Base-by-base conservation (phyloP, 2,888 invertebrate genomes). In the Psococerastis gibbosa region DNA sequence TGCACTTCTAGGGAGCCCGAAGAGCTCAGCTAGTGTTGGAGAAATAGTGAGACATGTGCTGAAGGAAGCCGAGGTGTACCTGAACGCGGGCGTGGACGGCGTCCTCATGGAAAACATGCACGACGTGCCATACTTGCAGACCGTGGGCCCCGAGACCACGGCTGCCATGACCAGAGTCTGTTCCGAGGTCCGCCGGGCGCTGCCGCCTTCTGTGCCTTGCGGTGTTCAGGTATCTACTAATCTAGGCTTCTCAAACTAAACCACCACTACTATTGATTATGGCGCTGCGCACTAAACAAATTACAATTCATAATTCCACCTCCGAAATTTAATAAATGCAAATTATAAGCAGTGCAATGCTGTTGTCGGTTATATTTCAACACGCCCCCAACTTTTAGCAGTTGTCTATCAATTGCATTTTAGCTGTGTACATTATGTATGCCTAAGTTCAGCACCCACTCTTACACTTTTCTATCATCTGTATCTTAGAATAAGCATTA, bases 61-160 rank as follows among this genome's bases (percentile, higher is more conserved):
- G 27, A 6, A 60, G 50, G 80, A 81, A 58, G 71, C 77, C 2
- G 60, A 67, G 51, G 58, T 72, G 4, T 81, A 78, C 53, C 60
- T 63, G 41, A 62, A 69, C 31, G 59, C 66, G 49, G 59, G 66
- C 44, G 53, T 78, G 55, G 75, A 81, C 59, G 76, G 69, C 2
- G 60, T 83, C 18, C 54, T 82, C 32, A 61, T 84, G 9, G 82
- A 83, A 64, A 83, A 83, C 56, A 83, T 83, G 82, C 72, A 79
- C 54, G 82, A 83, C 55, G 57, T 78, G 17, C 82, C 83, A 0
- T 84, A 82, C 53, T 55, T 75, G 2, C 58, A 61, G 35, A 53
- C 67, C 35, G 56, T 78, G 42, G 71, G 71, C 2, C 75, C 81
- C 1, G 83, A 83, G 61, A 70, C 71, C 11, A 66, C 69, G 2